These are phyloP conservation scores for Serilophus lunatus DNA, from an alignment of 2,113 vertebrate species.

Conservation along the genomic window DNA sequence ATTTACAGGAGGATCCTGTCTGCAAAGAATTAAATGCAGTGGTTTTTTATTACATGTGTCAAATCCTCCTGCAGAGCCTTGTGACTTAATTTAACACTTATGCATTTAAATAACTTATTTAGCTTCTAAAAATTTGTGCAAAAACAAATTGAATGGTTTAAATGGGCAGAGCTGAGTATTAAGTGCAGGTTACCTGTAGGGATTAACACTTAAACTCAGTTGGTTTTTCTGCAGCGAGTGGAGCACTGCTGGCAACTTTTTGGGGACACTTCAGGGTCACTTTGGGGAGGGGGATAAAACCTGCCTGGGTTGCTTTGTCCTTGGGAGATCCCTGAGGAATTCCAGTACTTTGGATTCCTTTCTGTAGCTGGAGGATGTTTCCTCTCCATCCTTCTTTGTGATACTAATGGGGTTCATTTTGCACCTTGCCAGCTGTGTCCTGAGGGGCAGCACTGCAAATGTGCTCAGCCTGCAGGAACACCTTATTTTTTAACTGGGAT, in stretches of 20 bases:
- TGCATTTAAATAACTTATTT: conserved; percentile 76
- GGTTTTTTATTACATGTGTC: conserved; percentile 68
- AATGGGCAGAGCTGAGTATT: conserved; percentile 18
- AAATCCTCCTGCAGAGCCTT: conserved; percentile 35
- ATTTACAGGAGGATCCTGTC: conserved; percentile 49
- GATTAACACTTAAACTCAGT: not conserved
- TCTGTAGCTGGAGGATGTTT: not conserved
- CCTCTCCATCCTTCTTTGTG: not conserved
- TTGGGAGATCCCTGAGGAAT: not conserved
- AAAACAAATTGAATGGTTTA: conserved; percentile 53
- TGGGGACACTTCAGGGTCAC: not conserved
- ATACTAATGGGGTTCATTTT: not conserved
- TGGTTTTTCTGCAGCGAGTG: not conserved
- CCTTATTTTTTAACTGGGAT: not conserved
- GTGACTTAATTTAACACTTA: conserved; percentile 69
- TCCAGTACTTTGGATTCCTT: not conserved
- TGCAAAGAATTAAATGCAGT: conserved; percentile 55
- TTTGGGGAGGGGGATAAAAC: not conserved
- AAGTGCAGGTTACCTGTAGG: conserved; percentile 27
- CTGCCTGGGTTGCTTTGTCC: not conserved
- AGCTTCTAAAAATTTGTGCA: conserved; percentile 43
- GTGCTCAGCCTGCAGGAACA: not conserved
- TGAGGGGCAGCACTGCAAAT: not conserved
- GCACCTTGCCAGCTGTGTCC: not conserved
- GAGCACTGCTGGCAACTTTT: not conserved